Evolutionary conservation across 2,888 invertebrate genomes (phyloP), one percentile per base, ranked within the genome.

Genomic region (Tinea trinotella): DNA sequence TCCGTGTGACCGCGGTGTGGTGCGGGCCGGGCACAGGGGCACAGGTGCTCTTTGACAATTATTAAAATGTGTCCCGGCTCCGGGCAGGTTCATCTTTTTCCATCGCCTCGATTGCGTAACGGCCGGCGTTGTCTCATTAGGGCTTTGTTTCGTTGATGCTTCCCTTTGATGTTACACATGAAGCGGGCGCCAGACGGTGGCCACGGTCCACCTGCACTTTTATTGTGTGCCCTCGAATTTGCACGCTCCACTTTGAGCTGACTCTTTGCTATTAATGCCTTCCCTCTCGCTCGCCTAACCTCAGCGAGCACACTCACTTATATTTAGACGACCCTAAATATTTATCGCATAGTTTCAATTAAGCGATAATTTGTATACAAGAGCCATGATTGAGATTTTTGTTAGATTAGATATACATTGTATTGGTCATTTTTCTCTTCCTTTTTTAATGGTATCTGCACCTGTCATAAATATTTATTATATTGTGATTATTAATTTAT

Each of bases 21-120:
- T 24, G 24, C 24, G 24, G 24, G 24, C 9, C 12, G 3, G 10
- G 6, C 35, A n/a, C 48, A n/a, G 5, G 40, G 15, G 15, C n/a
- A 40, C 55, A 48, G 48, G 58, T 54, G 53, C 56, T 76, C 87
- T 87, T 87, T 87, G 87, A 87, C 87, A 87, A 86, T 87, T 87
- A 87, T 87, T 86, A 87, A 87, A 87, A 87, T 87, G 85, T 81
- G 86, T 84, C 84, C 79, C 82, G 83, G 82, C 82, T 81, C 78
- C 82, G 73, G 75, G 40, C 18, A 40, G 82, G 76, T 80, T 84
- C 84, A 84, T 84, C 84, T 84, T 82, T 85, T 84, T 80, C 85
- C 78, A 77, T 83, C 83, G 83, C 81, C 83, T 84, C 84, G 83
- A 82, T 81, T 84, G 79, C 83, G n/a, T n/a, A n/a, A n/a, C n/a